Percentiles rank a stretch among this genome's conserved stretches.
These are phyloP conservation scores for Drosophila mauritiana DNA, from an alignment of 1,140 invertebrate genomes.

Conservation along the genomic window DNA sequence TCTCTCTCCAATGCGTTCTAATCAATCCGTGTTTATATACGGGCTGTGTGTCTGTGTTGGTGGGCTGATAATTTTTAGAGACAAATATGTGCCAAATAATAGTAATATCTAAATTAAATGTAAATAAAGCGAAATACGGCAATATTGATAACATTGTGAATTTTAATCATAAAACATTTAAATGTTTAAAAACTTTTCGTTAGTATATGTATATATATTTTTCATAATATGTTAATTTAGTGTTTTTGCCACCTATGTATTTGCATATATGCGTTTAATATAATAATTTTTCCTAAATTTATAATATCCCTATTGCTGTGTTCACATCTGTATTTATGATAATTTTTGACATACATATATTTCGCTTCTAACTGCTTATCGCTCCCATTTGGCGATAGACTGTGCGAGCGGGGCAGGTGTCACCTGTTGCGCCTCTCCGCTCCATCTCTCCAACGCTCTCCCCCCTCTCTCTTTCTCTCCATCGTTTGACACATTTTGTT, in stretches of 20 bases:
- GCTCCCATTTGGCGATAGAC: conserved; percentile 31
- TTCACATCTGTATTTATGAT: background rate
- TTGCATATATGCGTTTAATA: too few relatives aligned
- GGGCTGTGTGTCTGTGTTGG: background rate
- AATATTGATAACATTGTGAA: too few relatives aligned
- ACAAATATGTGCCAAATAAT: background rate
- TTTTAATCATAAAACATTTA: too few relatives aligned
- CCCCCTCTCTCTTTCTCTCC: background rate
- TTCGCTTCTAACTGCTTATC: conserved; percentile 55
- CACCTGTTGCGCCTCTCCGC: conserved; percentile 17
- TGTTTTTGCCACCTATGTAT: background rate
- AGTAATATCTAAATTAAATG: background rate
- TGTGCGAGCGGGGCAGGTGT: conserved; percentile 6
- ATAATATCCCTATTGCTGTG: background rate
- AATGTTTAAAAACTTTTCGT: background rate
- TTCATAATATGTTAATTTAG: background rate
- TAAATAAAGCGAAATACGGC: background rate
- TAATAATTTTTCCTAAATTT: background rate
- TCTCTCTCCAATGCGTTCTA: conserved; percentile 13
- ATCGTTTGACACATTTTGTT: conserved; percentile 32
- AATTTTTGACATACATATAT: conserved; percentile 8
- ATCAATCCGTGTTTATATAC: conserved; percentile 4
- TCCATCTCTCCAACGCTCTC: background rate
- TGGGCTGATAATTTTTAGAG: background rate
- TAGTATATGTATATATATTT: background rate